Evolutionary conservation across 1,140 invertebrate species (phyloP), one percentile per base, ranked within the genome.

Genomic region (Atopsyche davidsoni): DNA sequence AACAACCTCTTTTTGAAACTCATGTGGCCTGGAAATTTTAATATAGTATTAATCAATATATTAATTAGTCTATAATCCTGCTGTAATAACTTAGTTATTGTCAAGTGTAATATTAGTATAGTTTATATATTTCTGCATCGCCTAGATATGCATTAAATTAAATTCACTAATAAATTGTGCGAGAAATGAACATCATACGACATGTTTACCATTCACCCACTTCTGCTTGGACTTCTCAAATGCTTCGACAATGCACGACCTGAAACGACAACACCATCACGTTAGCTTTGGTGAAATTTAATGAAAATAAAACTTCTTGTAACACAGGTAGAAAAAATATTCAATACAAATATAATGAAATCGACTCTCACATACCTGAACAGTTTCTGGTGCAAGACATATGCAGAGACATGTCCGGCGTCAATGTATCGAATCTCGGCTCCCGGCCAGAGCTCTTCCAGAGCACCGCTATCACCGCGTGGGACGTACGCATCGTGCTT

Each of bases 401-500:
- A 96, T 0, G 90, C 92, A 51, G 81, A 79, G 1, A 98, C 85
- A 69, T 98, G 95, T 0, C 96, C 96, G 35, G 86, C 81, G 68
- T 92, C 79, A 21, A 98, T 76, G 64, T 87, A 91, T 35, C 89
- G 80, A 43, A 98, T 79, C 66, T 92, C 86, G 31, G 82, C 83
- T 6, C 91, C 91, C 0, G 92, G 92, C 94, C 94, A 98, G 46
- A 97, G 82, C 55, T 93, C 82, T 55, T 87, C 80, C 16, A 97
- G 72, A 45, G 82, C 80, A 45, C 84, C 81, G 22, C 89, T 85
- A 43, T 86, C 83, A 13, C 89, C 83, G 18, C 89, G 77, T 0
- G 93, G 92, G 16, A 98, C 87, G 70, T 98, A 98, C 1, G 87
- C 93, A 72, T 98, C 94, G 51, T 91, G 79, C 58, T 81, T 82